Base-by-base conservation (phyloP, 2,797 vertebrate genomes). In the Masticophis lateralis region DNA sequence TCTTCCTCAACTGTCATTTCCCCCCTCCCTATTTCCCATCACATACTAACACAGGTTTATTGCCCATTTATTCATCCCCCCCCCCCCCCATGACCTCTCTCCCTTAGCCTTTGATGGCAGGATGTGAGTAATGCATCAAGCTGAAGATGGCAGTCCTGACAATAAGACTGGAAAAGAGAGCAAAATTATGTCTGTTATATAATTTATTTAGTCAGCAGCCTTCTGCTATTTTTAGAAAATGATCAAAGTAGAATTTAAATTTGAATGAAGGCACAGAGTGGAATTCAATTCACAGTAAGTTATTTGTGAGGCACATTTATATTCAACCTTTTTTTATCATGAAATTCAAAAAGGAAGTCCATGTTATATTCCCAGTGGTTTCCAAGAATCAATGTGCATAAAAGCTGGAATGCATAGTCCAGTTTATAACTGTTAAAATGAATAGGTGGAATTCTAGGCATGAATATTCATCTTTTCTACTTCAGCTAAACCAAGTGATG, bases 151-250 rank as follows among this genome's bases (percentile, higher is more conserved):
- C 27, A 63, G 61, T 27, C 61, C 11, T 63, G 10, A 28, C 61
- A 63, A 61, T 47, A 92, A 95, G 18, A 69, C 14, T 93, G 93
- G 86, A 91, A 57, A 90, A 88, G 91, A 93, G 93, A 25, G n/a
- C n/a, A 87, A 92, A 88, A 74, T 90, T 91, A 91, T 0, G 55
- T 83, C 22, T 87, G 53, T 25, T 28, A 27, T 94, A 3, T 92
- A 91, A 57, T 93, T 90, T 47, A 47, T 92, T 88, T n/a, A 32
- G 5, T 47, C 8, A 86, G 2, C 10, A 14, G 2, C 47, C 9
- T 27, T 59, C 27, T n/a, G 51, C 66, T 89, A 28, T 51, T 79
- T 22, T 60, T 18, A 56, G 55, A 18, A 86, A 66, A 86, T 89
- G 11, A 2, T 60, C 63, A 13, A 63, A 90, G 37, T 18, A 2